Evolutionary conservation across 2,888 invertebrate species (phyloP).

Genomic region (Melipona beecheii): DNA sequence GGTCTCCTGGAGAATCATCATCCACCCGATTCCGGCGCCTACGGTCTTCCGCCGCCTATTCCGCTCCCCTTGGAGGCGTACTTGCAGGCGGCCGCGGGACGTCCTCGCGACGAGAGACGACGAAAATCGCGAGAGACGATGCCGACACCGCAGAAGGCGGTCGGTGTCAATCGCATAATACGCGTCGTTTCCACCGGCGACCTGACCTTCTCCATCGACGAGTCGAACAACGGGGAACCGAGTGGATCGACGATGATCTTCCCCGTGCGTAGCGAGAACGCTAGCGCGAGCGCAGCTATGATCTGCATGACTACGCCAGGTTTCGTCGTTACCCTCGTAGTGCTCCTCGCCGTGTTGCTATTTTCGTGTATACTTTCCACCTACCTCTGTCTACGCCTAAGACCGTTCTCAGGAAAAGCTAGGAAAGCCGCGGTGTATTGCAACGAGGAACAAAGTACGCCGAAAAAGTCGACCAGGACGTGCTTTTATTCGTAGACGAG

Average conservation of each 20-base stretch:
- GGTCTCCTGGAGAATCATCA: constrained; percentile 85
- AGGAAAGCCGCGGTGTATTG: constrained; percentile 80
- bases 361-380: constrained; percentile 94
- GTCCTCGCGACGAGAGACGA: constrained; percentile 90
- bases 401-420: constrained; percentile 88
- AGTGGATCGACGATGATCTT: constrained; percentile 89
- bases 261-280: constrained; percentile 86
- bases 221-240: constrained; percentile 84
- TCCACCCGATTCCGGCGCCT: constrained; percentile 86
- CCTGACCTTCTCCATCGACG: constrained; percentile 92
- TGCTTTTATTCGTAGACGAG: constrained; percentile 88
- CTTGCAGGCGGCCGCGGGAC: constrained; percentile 87
- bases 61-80: constrained; percentile 88
- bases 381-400: constrained; percentile 92
- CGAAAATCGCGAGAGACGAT: constrained; percentile 87
- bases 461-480: constrained; percentile 85
- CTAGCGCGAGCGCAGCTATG: constrained; percentile 82
- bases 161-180: constrained; percentile 95
- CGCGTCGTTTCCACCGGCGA: constrained; percentile 96
- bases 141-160: constrained; percentile 89
- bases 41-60: constrained; percentile 88
- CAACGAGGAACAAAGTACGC: constrained; percentile 72
- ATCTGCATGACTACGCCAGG: constrained; percentile 98
- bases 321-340: constrained; percentile 93
- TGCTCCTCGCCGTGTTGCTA: constrained; percentile 92